Evolutionary conservation across 2,888 invertebrate species (phyloP).

Genomic region (Tetragonisca angustula): DNA sequence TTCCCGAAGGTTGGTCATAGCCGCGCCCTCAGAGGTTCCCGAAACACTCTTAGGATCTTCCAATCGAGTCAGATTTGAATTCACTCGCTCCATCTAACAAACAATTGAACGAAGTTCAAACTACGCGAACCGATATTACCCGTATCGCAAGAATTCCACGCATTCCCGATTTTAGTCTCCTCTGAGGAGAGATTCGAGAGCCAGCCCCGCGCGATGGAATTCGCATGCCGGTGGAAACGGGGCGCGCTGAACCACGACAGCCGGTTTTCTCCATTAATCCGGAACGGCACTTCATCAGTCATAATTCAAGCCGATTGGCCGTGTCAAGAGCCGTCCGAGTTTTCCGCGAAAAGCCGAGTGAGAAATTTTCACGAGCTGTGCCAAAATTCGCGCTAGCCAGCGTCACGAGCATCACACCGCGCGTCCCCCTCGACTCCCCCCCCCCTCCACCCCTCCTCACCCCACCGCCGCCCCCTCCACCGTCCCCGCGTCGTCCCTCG

Average conservation of each 20-base stretch:
- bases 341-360: slow-evolving; percentile 70
- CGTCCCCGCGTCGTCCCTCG: slow-evolving; percentile 25
- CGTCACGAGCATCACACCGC: slow-evolving; percentile 66
- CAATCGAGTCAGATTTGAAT: background rate
- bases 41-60: background rate
- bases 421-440: slow-evolving; percentile 27
- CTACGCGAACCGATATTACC: background rate
- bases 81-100: background rate
- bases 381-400: slow-evolving; percentile 78
- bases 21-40: no score
- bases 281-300: slow-evolving; percentile 62
- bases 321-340: slow-evolving; percentile 61
- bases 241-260: background rate
- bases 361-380: slow-evolving; percentile 77
- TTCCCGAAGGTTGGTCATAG: background rate
- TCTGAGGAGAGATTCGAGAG: background rate
- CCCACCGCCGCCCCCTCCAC: slow-evolving; percentile 43
- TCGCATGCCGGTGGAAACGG: background rate
- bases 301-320: slow-evolving; percentile 65
- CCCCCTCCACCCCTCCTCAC: slow-evolving; percentile 37
- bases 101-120: background rate
- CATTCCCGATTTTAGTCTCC: background rate
- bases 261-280: slow-evolving; percentile 46
- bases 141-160: background rate
- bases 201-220: background rate